phyloP scores from a whole-genome alignment of 2,113 vertebrate genomes.

The Corvus moneduloides region DNA sequence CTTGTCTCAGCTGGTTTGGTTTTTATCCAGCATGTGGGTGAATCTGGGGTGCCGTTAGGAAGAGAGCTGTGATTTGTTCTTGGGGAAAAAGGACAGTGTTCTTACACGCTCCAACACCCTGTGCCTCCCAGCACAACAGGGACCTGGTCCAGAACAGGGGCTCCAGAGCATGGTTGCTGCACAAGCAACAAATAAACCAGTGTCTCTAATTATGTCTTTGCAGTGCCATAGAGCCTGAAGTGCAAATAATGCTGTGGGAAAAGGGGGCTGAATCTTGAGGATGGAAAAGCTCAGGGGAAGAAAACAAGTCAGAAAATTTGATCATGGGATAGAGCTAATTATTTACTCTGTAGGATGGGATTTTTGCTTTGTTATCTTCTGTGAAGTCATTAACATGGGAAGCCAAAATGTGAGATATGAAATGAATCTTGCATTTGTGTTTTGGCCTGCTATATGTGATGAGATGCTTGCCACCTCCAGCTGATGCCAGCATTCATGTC shows the following conservation, averaged over 20 bases:
- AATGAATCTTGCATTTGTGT: not conserved
- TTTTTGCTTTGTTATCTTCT: not conserved
- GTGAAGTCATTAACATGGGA: not conserved
- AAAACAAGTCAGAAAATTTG: not conserved
- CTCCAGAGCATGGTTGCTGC: not conserved
- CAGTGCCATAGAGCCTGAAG: not conserved
- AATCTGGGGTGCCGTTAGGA: not conserved
- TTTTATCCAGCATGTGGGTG: not conserved
- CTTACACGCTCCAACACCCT: accelerated
- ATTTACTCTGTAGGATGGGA: not conserved
- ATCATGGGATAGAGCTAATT: not conserved
- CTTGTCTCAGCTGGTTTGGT: not conserved
- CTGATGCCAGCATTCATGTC: not conserved
- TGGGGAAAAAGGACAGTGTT: not conserved
- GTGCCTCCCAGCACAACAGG: not conserved
- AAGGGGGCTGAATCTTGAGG: not conserved
- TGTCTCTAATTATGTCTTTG: not conserved
- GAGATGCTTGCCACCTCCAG: not conserved
- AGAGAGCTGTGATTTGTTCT: not conserved
- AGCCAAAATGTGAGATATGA: not conserved
- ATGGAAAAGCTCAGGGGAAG: not conserved
- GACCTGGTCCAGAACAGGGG: not conserved
- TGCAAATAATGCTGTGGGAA: not conserved
- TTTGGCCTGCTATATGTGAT: not conserved
- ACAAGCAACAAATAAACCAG: not conserved